Percentiles rank a stretch among this genome's conserved stretches.
Evolutionary conservation across 2,888 invertebrate genomes (phyloP).

Genomic region (Cheilosia urbana): DNA sequence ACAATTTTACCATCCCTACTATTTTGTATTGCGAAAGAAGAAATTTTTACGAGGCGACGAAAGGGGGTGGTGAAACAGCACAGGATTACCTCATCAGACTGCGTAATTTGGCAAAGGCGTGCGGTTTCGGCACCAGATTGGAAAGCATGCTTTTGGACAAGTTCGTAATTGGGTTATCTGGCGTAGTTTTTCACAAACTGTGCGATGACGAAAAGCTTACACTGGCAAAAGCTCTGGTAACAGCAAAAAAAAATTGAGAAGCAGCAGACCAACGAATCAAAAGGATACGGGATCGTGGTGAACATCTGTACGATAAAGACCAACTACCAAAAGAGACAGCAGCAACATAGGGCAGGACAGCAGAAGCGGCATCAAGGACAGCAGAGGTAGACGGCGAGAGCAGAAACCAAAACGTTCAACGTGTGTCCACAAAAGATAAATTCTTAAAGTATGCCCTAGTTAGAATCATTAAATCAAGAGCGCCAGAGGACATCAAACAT

Average conservation of each 20-base stretch:
- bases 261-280: background rate
- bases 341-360: background rate
- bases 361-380: conserved; percentile 7
- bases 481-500: too few species aligned
- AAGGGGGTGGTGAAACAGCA: background rate
- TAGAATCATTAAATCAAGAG: too few species aligned
- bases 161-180: conserved; percentile 19
- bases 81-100: conserved; percentile 10
- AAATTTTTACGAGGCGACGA: background rate
- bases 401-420: background rate
- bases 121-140: conserved; percentile 12
- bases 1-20: conserved; percentile 11
- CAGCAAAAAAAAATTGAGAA: conserved; percentile 16
- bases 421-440: background rate
- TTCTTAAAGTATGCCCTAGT: too few species aligned
- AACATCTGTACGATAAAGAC: background rate
- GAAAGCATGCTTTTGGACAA: conserved; percentile 39
- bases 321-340: background rate
- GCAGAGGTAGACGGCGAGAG: background rate
- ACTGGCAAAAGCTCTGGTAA: conserved; percentile 12
- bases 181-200: conserved; percentile 15
- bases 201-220: conserved; percentile 20
- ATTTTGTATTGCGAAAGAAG: conserved; percentile 22
- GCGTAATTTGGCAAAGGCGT: conserved; percentile 19
- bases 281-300: background rate